Base-by-base conservation (phyloP, 2,888 invertebrate genomes). In the Drepanosiphum platanoidis region DNA sequence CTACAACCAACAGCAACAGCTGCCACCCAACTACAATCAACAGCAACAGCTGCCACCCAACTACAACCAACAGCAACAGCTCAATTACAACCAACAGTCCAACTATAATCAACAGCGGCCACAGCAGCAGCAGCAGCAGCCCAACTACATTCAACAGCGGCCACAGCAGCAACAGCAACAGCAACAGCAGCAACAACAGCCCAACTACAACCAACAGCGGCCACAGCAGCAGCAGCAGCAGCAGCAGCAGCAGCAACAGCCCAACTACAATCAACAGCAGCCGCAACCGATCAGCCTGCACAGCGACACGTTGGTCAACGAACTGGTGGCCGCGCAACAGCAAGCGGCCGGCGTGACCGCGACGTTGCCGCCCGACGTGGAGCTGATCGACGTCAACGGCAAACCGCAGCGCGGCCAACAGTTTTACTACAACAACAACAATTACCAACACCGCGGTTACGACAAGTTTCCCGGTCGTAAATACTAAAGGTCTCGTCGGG, bases 241-340 rank as follows among this genome's bases (percentile, higher is more conserved):
- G 39, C 39, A 39, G 39, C 39, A 39, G 39, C 39, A 39, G 9
- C 39, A 39, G 52, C 52, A 13, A 13, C 52, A 22, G n/a, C n/a
- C n/a, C n/a, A n/a, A n/a, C n/a, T n/a, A n/a, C n/a, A n/a, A n/a
- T n/a, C 39, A 39, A 15, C 52, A 13, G 3, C 52, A 22, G 7
- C 64, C 27, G 64, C 18, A 22, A 15, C 70, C 70, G 3, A 39
- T 81, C 30, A 77, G 84, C n/a, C 22, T 84, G 66, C 22, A 52
- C 30, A 39, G 75, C 36, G 84, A 84, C 58, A 84, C 68, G 30
- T 0, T 52, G 7, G 84, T 84, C n/a, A 84, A 84, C 52, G 52
- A 77, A 7, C 13, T 84, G n/a, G 52, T 34, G n/a, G 74, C 68
- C 30, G 75, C 75, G 5, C 75, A 68, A 30, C 75, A 77, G 11